Conservation (phyloP, 2,888 invertebrate genomes). For the Idaea straminata region DNA sequence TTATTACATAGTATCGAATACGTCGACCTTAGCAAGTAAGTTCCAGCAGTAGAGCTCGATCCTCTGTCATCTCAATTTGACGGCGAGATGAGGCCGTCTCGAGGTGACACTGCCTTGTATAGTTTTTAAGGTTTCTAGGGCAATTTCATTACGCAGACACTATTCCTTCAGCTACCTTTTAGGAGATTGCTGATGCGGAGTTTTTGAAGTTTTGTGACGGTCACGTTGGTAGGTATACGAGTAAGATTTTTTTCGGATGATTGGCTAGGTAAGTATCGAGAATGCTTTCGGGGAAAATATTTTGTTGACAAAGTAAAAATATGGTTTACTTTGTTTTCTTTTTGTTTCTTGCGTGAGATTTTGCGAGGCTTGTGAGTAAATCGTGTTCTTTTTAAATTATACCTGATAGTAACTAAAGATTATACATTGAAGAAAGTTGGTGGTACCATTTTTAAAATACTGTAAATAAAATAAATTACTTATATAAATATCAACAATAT, state of each 20-base stretch:
- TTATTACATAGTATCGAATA: slow-evolving; percentile 19
- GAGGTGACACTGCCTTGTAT: slow-evolving; percentile 35
- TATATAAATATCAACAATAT: too few species aligned
- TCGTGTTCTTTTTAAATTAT: background rate
- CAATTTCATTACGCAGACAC: slow-evolving; percentile 30
- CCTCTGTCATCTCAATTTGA: slow-evolving; percentile 61
- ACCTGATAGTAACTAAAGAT: background rate
- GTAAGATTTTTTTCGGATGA: background rate
- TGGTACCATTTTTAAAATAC: too few species aligned
- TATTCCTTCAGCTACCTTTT: background rate
- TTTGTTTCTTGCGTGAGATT: background rate
- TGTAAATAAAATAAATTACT: too few species aligned
- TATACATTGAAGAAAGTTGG: too few species aligned
- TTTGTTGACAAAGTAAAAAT: slow-evolving; percentile 22
- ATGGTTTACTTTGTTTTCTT: slow-evolving; percentile 16
- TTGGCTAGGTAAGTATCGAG: background rate
- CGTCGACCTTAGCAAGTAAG: slow-evolving; percentile 23
- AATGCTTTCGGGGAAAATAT: slow-evolving; percentile 8
- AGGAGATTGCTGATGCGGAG: background rate
- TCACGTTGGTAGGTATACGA: background rate
- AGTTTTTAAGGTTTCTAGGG: slow-evolving; percentile 39
- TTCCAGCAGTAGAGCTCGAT: slow-evolving; percentile 31
- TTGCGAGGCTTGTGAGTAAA: background rate
- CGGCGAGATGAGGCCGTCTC: slow-evolving; percentile 40
- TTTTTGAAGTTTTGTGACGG: slow-evolving; percentile 6